Evolutionary conservation across 2,797 vertebrate genomes (phyloP).

Genomic region (Thunnus albacares): DNA sequence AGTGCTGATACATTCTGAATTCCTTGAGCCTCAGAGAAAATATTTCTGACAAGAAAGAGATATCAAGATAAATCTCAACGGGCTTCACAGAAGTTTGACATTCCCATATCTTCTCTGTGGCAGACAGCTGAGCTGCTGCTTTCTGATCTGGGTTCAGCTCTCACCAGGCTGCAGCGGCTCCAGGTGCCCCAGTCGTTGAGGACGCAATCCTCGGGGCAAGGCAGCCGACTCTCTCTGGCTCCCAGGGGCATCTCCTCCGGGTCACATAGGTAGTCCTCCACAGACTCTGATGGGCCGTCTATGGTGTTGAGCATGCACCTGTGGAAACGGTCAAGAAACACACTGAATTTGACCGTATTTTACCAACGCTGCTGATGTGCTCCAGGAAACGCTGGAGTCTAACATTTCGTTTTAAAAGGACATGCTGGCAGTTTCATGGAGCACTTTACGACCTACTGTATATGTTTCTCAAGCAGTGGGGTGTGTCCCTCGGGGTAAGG

Average conservation of each 20-base stretch:
- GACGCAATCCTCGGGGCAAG: slow-evolving; percentile 96
- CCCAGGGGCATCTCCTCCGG: slow-evolving; percentile 97
- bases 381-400: slow-evolving; percentile 2
- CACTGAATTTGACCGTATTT: slow-evolving; percentile 21
- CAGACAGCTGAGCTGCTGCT: slow-evolving; percentile 37
- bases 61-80: slow-evolving; percentile 60
- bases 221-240: slow-evolving; percentile 92
- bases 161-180: slow-evolving; percentile 94
- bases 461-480: not conserved
- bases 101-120: slow-evolving; percentile 25
- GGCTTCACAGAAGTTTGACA: slow-evolving; percentile 38
- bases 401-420: slow-evolving; percentile 13
- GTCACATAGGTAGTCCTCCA: slow-evolving; percentile 98
- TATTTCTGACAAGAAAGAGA: slow-evolving; percentile 58
- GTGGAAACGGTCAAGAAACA: slow-evolving; percentile 39
- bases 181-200: slow-evolving; percentile 95
- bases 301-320: slow-evolving; percentile 98
- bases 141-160: slow-evolving; percentile 55
- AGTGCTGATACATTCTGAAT: slow-evolving; percentile 41
- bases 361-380: not conserved
- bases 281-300: slow-evolving; percentile 93
- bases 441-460: not conserved
- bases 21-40: slow-evolving; percentile 46
- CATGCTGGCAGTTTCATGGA: slow-evolving; percentile 6
- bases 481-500: not conserved